Evolutionary conservation across 2,888 invertebrate genomes (phyloP).

Genomic region (Eupithecia dodoneata): DNA sequence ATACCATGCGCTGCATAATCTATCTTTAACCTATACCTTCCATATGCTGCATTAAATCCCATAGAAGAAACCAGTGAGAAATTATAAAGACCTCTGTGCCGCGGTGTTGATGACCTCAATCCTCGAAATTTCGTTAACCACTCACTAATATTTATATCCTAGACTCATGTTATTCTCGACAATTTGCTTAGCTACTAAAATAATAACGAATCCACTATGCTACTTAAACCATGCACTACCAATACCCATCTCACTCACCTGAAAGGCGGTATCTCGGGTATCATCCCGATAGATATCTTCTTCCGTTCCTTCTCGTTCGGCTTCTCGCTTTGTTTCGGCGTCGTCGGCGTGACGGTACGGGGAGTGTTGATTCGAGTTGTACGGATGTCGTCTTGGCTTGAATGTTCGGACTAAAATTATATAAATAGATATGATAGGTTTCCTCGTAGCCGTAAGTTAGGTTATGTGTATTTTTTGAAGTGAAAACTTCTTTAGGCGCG

Average conservation of each 20-base stretch:
- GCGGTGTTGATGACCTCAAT: no score
- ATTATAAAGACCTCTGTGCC: no score
- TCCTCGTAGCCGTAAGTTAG: no score
- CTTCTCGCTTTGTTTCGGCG: constrained; percentile 61
- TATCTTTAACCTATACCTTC: no score
- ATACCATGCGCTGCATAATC: no score
- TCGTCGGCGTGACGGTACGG: constrained; percentile 65
- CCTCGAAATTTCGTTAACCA: no score
- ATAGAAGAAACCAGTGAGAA: no score
- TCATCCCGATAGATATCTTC: constrained; percentile 73
- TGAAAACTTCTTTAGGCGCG: no score
- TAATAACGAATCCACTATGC: background rate
- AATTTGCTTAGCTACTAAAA: background rate
- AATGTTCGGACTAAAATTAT: constrained; percentile 66
- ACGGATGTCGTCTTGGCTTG: constrained; percentile 73
- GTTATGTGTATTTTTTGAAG: no score
- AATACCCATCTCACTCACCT: constrained; percentile 58
- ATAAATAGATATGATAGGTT: background rate
- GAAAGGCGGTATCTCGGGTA: constrained; percentile 82
- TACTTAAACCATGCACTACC: background rate
- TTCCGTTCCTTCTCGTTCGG: constrained; percentile 54
- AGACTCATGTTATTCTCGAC: background rate
- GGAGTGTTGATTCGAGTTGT: constrained; percentile 61
- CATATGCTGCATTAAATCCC: no score
- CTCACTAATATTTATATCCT: no score